Base-by-base conservation (phyloP, 2,888 invertebrate species). In the Drosophila buzzatii region DNA sequence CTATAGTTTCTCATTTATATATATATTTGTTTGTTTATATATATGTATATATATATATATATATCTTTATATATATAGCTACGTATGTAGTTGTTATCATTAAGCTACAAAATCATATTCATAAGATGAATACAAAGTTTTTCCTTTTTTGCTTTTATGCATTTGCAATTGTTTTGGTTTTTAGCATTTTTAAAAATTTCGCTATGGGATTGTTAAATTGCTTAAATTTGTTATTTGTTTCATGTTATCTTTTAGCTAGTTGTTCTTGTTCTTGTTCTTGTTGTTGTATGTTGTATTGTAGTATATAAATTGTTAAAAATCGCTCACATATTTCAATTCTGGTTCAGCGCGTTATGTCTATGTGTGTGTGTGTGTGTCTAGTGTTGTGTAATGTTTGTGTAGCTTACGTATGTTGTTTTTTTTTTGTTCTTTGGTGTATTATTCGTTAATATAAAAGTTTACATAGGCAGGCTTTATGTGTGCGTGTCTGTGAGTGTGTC, bases 181-280 rank as follows among this genome's bases (percentile, higher is more conserved):
- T 72, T 76, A 81, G 81, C 81, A 62, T 73, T 80, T 84, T 80
- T 84, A 68, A 88, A 89, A 89, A 89, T 85, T 85, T 89, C 67
- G 87, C 89, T 85, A 85, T 83, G 85, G 89, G 89, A 89, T 85
- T 89, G 89, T 89, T 85, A 76, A 85, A 81, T 86, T 85, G 89
- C 89, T 81, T 89, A 74, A 60, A 62, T 70, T 72, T 60, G 37
- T 49, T 70, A 27, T 27, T 27, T 27, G 27, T 65, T 44, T 64
- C 18, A n/a, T 44, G 27, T 37, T 64, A 5, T 62, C 51, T 77
- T 84, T 83, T 83, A 79, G 85, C 83, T 83, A 83, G 82, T 83
- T 85, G 49, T 55, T 41, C 16, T 47, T 47, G 27, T 27, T 68
- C 4, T 42, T 42, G n/a, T 53, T n/a, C n/a, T n/a, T 69, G 47